phyloP scores from a whole-genome alignment of 2,888 invertebrate species.

The Eupsilia transversa region DNA sequence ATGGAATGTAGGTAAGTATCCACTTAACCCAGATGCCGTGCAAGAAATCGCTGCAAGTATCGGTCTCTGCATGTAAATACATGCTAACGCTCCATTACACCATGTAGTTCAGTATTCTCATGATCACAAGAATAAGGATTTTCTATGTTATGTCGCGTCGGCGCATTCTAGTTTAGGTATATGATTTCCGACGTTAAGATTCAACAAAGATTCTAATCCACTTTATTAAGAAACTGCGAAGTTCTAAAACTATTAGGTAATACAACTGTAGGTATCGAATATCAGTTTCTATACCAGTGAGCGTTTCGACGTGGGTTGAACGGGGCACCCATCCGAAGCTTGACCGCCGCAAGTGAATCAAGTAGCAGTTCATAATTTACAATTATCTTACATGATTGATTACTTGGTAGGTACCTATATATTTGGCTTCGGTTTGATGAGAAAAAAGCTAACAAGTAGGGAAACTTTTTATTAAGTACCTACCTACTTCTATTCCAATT shows the following conservation, averaged over 20 bases:
- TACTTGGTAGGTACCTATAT: not conserved
- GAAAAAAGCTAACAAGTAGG: not conserved
- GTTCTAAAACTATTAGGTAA: not conserved
- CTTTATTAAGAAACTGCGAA: not conserved
- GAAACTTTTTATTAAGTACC: not conserved
- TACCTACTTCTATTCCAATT: slow-evolving; percentile 14
- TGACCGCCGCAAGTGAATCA: not conserved
- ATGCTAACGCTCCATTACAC: slow-evolving; percentile 13
- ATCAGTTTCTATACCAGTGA: not conserved
- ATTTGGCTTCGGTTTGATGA: not conserved
- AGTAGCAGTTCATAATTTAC: not conserved
- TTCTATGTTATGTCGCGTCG: too few relatives aligned
- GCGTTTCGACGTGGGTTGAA: not conserved
- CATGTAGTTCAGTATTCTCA: not conserved
- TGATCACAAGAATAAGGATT: not conserved
- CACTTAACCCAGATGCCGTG: slow-evolving; percentile 42
- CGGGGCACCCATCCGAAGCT: not conserved
- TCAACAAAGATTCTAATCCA: not conserved
- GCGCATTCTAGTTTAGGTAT: not conserved
- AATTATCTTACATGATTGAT: not conserved
- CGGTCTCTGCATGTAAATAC: slow-evolving; percentile 27
- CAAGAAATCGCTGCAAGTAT: slow-evolving; percentile 18
- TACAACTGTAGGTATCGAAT: not conserved
- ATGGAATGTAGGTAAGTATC: slow-evolving; percentile 39
- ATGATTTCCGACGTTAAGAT: not conserved